Evolutionary conservation across 2,888 invertebrate genomes (phyloP), one percentile per base, ranked within the genome.

Genomic region (Allygus modestus): DNA sequence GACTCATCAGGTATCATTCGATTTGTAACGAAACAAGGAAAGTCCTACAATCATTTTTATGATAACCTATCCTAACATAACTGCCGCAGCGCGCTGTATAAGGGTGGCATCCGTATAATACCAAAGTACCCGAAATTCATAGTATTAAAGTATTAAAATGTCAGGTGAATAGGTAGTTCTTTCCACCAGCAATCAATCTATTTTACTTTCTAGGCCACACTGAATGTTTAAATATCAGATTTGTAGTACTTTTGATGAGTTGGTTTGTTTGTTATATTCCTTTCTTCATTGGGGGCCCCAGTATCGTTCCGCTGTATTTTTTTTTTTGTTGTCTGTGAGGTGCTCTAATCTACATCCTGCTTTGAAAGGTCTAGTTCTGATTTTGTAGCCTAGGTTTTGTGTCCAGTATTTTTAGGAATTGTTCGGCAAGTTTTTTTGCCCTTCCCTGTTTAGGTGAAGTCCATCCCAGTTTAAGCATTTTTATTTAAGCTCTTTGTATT

Each of bases 401-500:
- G 58, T 58, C 58, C 9, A 58, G 58, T 58, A 58, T 58, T 9
- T 58, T 58, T n/a, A 58, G 17, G 17, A 58, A 58, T 7, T 23
- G n/a, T n/a, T 58, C 15, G 17, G 58, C 58, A 5, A 58, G 58
- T 20, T 20, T n/a, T 58, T 58, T n/a, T 23, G 58, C 23, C 58
- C 58, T 23, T 58, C 58, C 5, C 43, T 15, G 5, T 33, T 77
- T 20, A 77, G 20, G 15, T 77, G 77, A 17, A 77, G 12, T 11
- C 77, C 77, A 77, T 77, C 37, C 77, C 77, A 77, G 23, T 41
- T 28, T 15, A 77, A 41, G 31, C 41, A 41, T 17, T 23, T 77
- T 46, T 41, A 20, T 43, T 33, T 1, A 77, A 77, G n/a, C 4
- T 4, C 41, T 77, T 5, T 11, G 77, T 77, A 15, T 77, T 77